Base-by-base conservation (phyloP, 2,888 invertebrate species). In the Diaperis boleti region DNA sequence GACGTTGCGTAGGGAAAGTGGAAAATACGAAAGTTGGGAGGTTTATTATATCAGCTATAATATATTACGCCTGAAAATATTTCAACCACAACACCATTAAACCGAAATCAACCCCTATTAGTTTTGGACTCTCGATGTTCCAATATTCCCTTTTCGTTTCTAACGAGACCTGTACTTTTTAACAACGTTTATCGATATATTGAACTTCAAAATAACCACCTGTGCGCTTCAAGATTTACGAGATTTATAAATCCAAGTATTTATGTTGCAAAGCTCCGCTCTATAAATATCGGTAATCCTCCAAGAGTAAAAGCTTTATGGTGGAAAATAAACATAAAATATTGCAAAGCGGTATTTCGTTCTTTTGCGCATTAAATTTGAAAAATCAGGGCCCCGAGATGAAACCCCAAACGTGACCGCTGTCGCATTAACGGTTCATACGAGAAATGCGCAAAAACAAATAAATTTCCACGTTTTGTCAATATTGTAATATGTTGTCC, bases 211-310 rank as follows among this genome's bases (percentile, higher is more conserved):
- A 49, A 60, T 64, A 64, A 60, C 64, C 64, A 64, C 64, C 64
- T 64, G 64, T 64, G 56, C 56, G 31, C 64, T 26, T 18, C 17
- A 64, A 64, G 64, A 60, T 64, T 64, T 60, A 64, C 60, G 60
- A 41, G 55, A 64, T 60, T 56, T 56, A 60, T 60, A 64, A 60
- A 64, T 64, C 64, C 64, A 60, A 17, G 64, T 60, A 60, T 64
- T 64, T 64, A 64, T 50, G 64, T 50, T 60, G 49, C 54, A 60
- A 50, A 64, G 64, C 64, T 49, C n/a, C 31, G 60, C 50, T 64
- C 60, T 60, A 64, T 60, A 64, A 60, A 64, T 64, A 64, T 64
- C 49, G 50, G 64, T 64, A 64, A 64, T 64, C 64, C 64, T 55
- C 50, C 50, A 56, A 52, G 57, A 57, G 62, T 52, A 52, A 62